Conservation (phyloP, 2,888 invertebrate species). For the Luperina nickerlii region DNA sequence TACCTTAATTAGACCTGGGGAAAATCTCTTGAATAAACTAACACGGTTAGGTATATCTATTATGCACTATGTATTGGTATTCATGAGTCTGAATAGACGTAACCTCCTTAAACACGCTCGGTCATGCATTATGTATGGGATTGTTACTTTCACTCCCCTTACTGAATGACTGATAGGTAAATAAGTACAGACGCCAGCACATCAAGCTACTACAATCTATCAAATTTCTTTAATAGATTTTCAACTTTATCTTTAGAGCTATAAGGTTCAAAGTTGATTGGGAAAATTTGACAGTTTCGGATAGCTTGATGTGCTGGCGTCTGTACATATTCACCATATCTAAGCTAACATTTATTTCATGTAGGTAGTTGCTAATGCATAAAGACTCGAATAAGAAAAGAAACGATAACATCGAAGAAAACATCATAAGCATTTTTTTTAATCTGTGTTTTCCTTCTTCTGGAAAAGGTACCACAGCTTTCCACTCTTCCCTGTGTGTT, state of each 20-base stretch:
- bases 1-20: conserved; percentile 1
- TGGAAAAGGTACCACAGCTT: background rate
- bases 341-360: background rate
- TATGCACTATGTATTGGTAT: conserved; percentile 42
- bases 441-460: background rate
- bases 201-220: too few species aligned
- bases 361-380: background rate
- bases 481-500: background rate
- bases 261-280: too few species aligned
- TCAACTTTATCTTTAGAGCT: too few species aligned
- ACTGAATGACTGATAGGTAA: conserved; percentile 45
- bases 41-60: conserved; percentile 6
- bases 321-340: background rate
- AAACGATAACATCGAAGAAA: background rate
- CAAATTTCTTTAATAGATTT: too few species aligned
- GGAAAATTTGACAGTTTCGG: too few species aligned
- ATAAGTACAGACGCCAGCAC: conserved; percentile 1
- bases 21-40: background rate
- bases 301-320: too few species aligned
- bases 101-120: conserved; percentile 29
- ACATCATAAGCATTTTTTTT: background rate
- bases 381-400: background rate
- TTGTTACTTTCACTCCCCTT: conserved; percentile 47
- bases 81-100: conserved; percentile 37
- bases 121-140: conserved; percentile 48